phyloP scores from a whole-genome alignment of 2,797 vertebrate species.

The Adrianichthys oophorus region DNA sequence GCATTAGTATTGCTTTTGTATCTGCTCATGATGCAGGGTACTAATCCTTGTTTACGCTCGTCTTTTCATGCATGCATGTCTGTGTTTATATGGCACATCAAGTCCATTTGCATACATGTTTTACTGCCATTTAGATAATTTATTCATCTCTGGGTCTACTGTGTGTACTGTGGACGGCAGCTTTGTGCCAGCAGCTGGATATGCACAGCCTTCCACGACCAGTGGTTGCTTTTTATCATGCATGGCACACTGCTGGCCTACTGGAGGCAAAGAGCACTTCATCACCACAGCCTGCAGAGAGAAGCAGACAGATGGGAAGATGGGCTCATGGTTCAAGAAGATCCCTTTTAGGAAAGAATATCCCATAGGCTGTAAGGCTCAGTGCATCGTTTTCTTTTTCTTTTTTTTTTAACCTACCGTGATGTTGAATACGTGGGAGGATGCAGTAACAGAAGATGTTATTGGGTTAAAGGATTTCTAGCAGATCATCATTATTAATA shows the following conservation, averaged over 20 bases:
- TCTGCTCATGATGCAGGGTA: constrained; percentile 37
- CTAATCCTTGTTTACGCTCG: constrained; percentile 56
- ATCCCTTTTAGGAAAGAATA: constrained; percentile 58
- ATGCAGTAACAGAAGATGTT: constrained; percentile 22
- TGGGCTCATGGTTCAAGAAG: constrained; percentile 63
- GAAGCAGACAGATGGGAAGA: constrained; percentile 57
- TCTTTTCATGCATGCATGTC: constrained; percentile 40
- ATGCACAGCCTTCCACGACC: constrained; percentile 44
- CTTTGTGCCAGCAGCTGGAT: constrained; percentile 59
- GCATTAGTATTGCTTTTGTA: constrained; percentile 38
- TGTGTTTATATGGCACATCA: constrained; percentile 39
- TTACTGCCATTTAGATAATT: constrained; percentile 64
- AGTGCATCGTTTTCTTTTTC: neutral
- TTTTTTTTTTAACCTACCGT: neutral
- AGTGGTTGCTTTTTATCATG: constrained; percentile 69
- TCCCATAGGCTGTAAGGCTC: constrained; percentile 44
- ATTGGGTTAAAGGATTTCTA: constrained; percentile 47
- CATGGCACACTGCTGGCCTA: constrained; percentile 62
- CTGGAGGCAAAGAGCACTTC: constrained; percentile 67
- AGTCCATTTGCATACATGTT: constrained; percentile 60
- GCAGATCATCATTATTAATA: constrained; percentile 20
- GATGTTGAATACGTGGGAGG: constrained; percentile 28
- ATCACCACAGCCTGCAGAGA: constrained; percentile 68
- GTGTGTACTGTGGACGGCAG: constrained; percentile 56
- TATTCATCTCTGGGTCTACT: constrained; percentile 51